Conservation (phyloP, 2,113 vertebrate genomes). For the Eonycteris spelaea region DNA sequence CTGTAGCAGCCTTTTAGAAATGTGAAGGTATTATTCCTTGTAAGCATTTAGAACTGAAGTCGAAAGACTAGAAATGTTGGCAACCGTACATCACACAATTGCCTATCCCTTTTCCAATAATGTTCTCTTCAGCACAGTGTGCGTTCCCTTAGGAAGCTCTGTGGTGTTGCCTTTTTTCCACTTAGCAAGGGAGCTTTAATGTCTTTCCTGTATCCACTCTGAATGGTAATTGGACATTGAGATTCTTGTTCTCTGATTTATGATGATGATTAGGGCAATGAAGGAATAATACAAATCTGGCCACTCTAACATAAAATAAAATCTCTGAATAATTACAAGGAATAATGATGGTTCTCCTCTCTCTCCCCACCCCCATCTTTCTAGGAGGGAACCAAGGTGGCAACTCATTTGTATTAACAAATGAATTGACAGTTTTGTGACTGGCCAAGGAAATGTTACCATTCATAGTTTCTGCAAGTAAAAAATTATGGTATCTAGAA, state of each 20-base stretch:
- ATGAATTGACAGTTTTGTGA: slow-evolving; percentile 20
- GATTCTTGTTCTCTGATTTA: slow-evolving; percentile 68
- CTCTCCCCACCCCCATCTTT: not conserved
- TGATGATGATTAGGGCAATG: slow-evolving; percentile 56
- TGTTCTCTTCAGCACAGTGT: slow-evolving; percentile 20
- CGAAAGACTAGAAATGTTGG: slow-evolving; percentile 62
- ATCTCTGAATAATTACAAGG: slow-evolving; percentile 47
- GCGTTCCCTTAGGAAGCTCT: slow-evolving; percentile 57
- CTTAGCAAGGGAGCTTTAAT: slow-evolving; percentile 62
- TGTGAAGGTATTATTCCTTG: slow-evolving; percentile 54
- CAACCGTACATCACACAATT: slow-evolving; percentile 51
- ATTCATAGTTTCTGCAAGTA: slow-evolving; percentile 27
- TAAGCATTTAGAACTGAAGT: slow-evolving; percentile 67
- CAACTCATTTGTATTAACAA: slow-evolving; percentile 18
- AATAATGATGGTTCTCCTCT: not conserved
- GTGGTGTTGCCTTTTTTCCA: slow-evolving; percentile 58
- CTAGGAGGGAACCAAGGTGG: not conserved
- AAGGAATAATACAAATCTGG: slow-evolving; percentile 58
- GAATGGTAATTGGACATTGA: slow-evolving; percentile 62
- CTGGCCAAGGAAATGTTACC: slow-evolving; percentile 23
- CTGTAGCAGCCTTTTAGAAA: slow-evolving; percentile 57
- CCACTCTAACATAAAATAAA: slow-evolving; percentile 49
- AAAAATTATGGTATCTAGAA: not conserved
- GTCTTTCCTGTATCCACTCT: slow-evolving; percentile 61
- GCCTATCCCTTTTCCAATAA: slow-evolving; percentile 68